Evolutionary conservation across 2,888 invertebrate species (phyloP), one percentile per base, ranked within the genome.

Genomic region (Microchrysa polita): DNA sequence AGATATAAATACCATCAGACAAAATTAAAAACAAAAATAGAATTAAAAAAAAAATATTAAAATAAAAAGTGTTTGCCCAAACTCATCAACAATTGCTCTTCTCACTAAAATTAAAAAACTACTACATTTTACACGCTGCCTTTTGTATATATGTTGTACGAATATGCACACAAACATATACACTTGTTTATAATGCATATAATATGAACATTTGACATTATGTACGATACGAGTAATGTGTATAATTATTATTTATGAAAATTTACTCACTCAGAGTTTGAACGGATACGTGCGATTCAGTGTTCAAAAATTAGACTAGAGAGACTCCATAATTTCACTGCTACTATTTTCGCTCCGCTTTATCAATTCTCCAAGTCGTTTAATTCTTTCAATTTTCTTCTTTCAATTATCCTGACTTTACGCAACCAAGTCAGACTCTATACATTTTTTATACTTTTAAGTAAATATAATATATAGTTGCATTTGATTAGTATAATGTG

Each of bases 11-110:
- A 9, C 27, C 59, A 7, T 34, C 7, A 67, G 76, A 61, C 40
- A 69, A 74, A 65, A 52, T 74, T 74, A 76, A 69, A 71, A 75
- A 76, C 75, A 74, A 77, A 74, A 73, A 77, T 65, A 40, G 65
- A 71, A 71, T 74, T 69, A 57, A 65, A 55, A 63, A 48, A 67
- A 67, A 71, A 52, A 72, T 55, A 69, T 75, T 65, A 57, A 73
- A 59, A 18, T 67, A 71, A 74, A 67, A 72, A 57, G 67, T 73
- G 76, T 72, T 77, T 77, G 76, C 76, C 77, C 74, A 74, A 74
- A 72, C 60, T 67, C 73, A 61, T 61, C 18, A 52, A 60, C 65
- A 52, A 52, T 65, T 52, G 27, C 27, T 52, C 74, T n/a, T 48
- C 16, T 48, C 48, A 48, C 16, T 48, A 12, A 48, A 48, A 48